A percentile compares a stretch with the other conserved stretches of the same genome.
These are phyloP conservation scores for Cremastinae sp. DNA, from an alignment of 2,888 invertebrate genomes.

Conservation along the genomic window DNA sequence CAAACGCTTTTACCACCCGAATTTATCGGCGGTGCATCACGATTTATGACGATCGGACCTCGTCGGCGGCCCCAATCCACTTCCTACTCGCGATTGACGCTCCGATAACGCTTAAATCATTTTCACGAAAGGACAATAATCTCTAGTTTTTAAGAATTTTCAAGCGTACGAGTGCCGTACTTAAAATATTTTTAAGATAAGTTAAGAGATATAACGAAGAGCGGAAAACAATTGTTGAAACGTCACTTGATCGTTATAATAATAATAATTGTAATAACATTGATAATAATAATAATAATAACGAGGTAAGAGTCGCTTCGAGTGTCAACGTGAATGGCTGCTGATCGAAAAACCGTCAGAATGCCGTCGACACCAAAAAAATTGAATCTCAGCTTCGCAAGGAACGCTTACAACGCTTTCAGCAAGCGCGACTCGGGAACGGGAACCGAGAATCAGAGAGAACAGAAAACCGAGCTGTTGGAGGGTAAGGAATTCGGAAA, in stretches of 20 bases:
- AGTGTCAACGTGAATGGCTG: background rate
- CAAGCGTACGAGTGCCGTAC: constrained; percentile 61
- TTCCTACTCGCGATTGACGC: constrained; percentile 31
- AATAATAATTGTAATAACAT: no score
- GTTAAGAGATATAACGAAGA: constrained; percentile 5
- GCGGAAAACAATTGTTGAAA: background rate
- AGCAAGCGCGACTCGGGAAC: constrained; percentile 71
- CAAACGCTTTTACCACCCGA: no score
- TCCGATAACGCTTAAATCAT: constrained; percentile 19
- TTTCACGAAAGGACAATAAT: constrained; percentile 66
- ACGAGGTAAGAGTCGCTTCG: background rate
- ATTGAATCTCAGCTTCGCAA: constrained; percentile 78
- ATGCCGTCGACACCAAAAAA: constrained; percentile 80
- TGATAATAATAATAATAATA: background rate
- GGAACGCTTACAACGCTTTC: constrained; percentile 79
- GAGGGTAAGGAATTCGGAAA: constrained; percentile 79
- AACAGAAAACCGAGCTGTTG: constrained; percentile 79
- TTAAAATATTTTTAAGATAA: constrained; percentile 47
- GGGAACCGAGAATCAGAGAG: constrained; percentile 74
- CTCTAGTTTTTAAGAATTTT: constrained; percentile 59
- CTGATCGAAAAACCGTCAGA: constrained; percentile 21
- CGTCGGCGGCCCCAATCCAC: background rate
- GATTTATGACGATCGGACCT: no score
- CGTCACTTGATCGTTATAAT: no score
- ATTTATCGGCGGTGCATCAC: no score